Evolutionary conservation across 2,888 invertebrate genomes (phyloP).

Genomic region (Venustoraphidia nigricollis): DNA sequence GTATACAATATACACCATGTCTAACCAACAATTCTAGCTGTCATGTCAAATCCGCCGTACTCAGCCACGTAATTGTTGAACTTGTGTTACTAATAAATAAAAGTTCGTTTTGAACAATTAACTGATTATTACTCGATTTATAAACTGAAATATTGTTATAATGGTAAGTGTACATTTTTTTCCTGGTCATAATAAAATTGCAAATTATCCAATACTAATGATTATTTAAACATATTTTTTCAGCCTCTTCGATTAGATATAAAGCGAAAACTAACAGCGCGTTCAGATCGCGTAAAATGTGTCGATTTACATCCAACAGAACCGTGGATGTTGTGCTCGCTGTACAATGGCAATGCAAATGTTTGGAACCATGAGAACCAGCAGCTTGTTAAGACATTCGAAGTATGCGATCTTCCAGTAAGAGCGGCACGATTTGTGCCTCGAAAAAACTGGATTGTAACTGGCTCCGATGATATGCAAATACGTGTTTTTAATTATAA

Average conservation of each 20-base stretch:
- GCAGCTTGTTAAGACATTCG: slow-evolving; percentile 73
- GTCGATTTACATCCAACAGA: slow-evolving; percentile 96
- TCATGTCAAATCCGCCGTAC: too few relatives aligned
- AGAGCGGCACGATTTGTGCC: slow-evolving; percentile 91
- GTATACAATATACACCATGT: too few relatives aligned
- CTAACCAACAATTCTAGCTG: too few relatives aligned
- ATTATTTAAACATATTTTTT: slow-evolving; percentile 14
- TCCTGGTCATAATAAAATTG: too few relatives aligned
- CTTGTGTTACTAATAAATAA: too few relatives aligned
- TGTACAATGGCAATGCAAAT: slow-evolving; percentile 98
- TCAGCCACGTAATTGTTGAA: too few relatives aligned
- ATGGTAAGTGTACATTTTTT: too few relatives aligned
- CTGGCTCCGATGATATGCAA: slow-evolving; percentile 93
- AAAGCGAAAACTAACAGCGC: slow-evolving; percentile 90
- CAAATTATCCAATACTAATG: too few relatives aligned
- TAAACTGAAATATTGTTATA: too few relatives aligned
- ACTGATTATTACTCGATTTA: too few relatives aligned
- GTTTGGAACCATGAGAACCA: slow-evolving; percentile 99
- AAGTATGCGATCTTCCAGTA: slow-evolving; percentile 93
- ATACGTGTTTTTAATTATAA: slow-evolving; percentile 97
- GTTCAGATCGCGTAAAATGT: slow-evolving; percentile 96
- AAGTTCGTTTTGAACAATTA: too few relatives aligned
- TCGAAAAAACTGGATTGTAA: slow-evolving; percentile 96
- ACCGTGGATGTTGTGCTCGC: slow-evolving; percentile 95
- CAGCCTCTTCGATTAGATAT: slow-evolving; percentile 95